phyloP scores from a whole-genome alignment of 2,888 invertebrate genomes.

The Drosophila meridiana region DNA sequence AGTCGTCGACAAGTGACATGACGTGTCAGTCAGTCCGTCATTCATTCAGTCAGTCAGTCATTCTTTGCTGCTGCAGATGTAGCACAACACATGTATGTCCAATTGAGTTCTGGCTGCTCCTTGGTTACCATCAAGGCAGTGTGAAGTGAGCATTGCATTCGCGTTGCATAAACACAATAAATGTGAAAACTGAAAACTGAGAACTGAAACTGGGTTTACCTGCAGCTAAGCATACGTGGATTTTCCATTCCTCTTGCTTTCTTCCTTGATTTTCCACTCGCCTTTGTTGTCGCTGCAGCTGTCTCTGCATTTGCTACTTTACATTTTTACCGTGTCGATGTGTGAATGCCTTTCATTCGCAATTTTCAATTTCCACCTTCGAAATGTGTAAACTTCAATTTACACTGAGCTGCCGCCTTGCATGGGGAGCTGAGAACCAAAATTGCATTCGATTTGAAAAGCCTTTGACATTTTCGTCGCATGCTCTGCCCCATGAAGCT shows the following conservation, averaged over 20 bases:
- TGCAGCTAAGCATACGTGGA: background rate
- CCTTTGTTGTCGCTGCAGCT: constrained; percentile 1
- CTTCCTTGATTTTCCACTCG: constrained; percentile 18
- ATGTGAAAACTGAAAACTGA: constrained; percentile 5
- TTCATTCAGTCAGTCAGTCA: constrained; percentile 49
- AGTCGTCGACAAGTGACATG: constrained; percentile 59
- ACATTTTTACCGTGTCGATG: constrained; percentile 64
- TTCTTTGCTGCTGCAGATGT: constrained; percentile 4
- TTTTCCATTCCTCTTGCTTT: background rate
- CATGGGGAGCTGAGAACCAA: constrained; percentile 30
- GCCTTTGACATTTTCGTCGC: constrained; percentile 28
- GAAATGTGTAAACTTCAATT: constrained; percentile 76
- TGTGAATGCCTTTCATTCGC: constrained; percentile 71
- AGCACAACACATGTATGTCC: constrained; percentile 27
- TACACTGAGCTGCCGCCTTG: constrained; percentile 33
- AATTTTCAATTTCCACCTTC: constrained; percentile 76
- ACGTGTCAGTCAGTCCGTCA: constrained; percentile 50
- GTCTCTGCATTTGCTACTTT: constrained; percentile 63
- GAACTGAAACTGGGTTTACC: constrained; percentile 7
- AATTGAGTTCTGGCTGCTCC: constrained; percentile 24
- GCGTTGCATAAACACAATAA: constrained; percentile 59
- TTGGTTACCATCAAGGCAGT: constrained; percentile 37
- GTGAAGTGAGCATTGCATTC: constrained; percentile 57
- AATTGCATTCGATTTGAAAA: constrained; percentile 66
- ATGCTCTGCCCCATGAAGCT: constrained; percentile 29